A percentile compares a stretch with the other conserved stretches of the same genome.
Conservation (phyloP, 2,888 invertebrate species). For the Lobophora halterata region DNA sequence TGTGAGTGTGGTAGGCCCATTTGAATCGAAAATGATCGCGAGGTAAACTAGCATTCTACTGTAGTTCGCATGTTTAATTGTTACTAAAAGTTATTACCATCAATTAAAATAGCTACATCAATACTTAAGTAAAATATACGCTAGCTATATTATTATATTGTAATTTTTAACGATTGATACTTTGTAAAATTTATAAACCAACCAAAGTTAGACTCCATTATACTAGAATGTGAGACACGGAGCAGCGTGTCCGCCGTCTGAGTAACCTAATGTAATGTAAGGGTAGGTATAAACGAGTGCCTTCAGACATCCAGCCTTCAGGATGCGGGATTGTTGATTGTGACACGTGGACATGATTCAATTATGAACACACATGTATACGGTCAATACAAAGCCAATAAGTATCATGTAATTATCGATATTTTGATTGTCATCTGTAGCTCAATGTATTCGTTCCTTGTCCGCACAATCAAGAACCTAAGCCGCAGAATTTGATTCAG, state of each 20-base stretch:
- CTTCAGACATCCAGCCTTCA: slow-evolving; percentile 78
- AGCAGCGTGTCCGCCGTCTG: slow-evolving; percentile 26
- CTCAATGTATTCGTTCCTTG: slow-evolving; percentile 28
- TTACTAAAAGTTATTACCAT: slow-evolving; percentile 31
- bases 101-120: slow-evolving; percentile 43
- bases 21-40: slow-evolving; percentile 27
- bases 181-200: slow-evolving; percentile 44
- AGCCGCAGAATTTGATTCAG: slow-evolving; percentile 36
- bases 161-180: slow-evolving; percentile 35
- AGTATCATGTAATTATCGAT: slow-evolving; percentile 29
- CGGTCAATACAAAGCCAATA: slow-evolving; percentile 34
- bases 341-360: slow-evolving; percentile 54
- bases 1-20: too few relatives aligned
- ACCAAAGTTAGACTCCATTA: slow-evolving; percentile 63
- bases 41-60: slow-evolving; percentile 30
- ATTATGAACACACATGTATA: slow-evolving; percentile 45
- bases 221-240: slow-evolving; percentile 46
- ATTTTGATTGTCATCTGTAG: slow-evolving; percentile 26
- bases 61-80: slow-evolving; percentile 26
- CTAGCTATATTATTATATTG: slow-evolving; percentile 52
- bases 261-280: slow-evolving; percentile 42
- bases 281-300: slow-evolving; percentile 75
- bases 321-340: slow-evolving; percentile 70
- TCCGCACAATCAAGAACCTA: slow-evolving; percentile 45
- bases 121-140: slow-evolving; percentile 53